A percentile compares a stretch with the other conserved stretches of the same genome.
These are phyloP conservation scores for Cotesia congregata DNA, from an alignment of 2,888 invertebrate species.

Conservation along the genomic window DNA sequence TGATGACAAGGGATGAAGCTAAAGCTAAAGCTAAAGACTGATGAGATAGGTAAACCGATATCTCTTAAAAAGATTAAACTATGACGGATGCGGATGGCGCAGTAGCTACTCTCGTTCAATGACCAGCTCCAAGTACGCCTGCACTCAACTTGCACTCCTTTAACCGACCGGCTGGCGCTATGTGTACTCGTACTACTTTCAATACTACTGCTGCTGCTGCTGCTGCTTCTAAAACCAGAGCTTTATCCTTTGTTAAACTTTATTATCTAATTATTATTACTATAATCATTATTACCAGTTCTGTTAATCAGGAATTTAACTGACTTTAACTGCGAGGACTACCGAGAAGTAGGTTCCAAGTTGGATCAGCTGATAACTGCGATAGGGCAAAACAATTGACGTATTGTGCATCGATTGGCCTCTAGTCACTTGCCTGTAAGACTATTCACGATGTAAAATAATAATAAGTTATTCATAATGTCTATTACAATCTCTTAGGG, in stretches of 20 bases:
- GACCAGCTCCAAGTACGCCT: constrained; percentile 37
- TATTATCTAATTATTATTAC: constrained; percentile 6
- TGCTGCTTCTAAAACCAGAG: background rate
- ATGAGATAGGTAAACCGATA: background rate
- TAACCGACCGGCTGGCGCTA: constrained; percentile 25
- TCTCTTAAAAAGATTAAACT: constrained; percentile 5
- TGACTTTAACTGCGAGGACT: background rate
- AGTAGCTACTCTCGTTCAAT: constrained; percentile 40
- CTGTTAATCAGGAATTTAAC: background rate
- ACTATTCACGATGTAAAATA: constrained; percentile 3
- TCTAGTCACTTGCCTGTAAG: constrained; percentile 6
- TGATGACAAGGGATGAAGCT: background rate
- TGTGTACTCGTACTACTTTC: constrained; percentile 9
- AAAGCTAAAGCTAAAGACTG: constrained; percentile 8
- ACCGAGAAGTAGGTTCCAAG: background rate
- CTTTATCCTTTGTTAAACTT: background rate
- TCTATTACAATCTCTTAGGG: constrained; percentile 1
- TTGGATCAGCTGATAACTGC: background rate
- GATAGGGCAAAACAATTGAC: background rate
- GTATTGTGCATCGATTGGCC: constrained; percentile 19
- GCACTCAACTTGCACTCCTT: constrained; percentile 42
- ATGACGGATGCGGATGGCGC: constrained; percentile 34
- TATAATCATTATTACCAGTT: background rate
- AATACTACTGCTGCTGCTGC: background rate
- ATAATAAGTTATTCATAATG: background rate